phyloP scores from a whole-genome alignment of 2,113 vertebrate genomes.

The Patagioenas fasciata region DNA sequence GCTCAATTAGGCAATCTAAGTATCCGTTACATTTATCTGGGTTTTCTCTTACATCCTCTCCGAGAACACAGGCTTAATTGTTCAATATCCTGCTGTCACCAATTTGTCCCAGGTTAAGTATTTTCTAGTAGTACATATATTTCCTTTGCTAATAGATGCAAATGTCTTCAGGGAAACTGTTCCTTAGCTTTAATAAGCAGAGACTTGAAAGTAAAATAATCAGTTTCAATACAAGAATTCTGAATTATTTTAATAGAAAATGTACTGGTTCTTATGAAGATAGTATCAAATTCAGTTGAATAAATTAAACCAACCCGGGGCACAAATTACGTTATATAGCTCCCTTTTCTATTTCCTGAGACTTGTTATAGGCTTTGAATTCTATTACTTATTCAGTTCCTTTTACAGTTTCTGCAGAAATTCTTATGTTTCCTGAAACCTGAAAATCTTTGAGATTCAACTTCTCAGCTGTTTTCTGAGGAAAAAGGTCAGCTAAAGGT shows the following conservation, averaged over 20 bases:
- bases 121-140: slow-evolving; percentile 43
- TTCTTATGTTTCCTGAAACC: background rate
- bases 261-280: background rate
- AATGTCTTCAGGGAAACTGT: background rate
- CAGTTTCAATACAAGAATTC: background rate
- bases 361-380: background rate
- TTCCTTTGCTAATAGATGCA: slow-evolving; percentile 41
- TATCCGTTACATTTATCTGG: background rate
- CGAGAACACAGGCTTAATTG: slow-evolving; percentile 15
- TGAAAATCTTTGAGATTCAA: background rate
- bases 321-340: background rate
- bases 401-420: background rate
- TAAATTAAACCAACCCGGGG: background rate
- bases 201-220: slow-evolving; percentile 34
- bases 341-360: background rate
- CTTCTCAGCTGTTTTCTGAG: background rate
- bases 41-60: background rate
- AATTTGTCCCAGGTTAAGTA: slow-evolving; percentile 47
- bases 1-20: background rate
- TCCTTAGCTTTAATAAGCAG: slow-evolving; percentile 34
- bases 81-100: slow-evolving; percentile 11
- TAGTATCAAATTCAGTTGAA: background rate
- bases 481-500: background rate
- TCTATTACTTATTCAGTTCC: background rate
- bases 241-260: background rate